These are phyloP conservation scores for Gymnopithys bicolor DNA, from an alignment of 2,797 vertebrate species.

Conservation along the genomic window DNA sequence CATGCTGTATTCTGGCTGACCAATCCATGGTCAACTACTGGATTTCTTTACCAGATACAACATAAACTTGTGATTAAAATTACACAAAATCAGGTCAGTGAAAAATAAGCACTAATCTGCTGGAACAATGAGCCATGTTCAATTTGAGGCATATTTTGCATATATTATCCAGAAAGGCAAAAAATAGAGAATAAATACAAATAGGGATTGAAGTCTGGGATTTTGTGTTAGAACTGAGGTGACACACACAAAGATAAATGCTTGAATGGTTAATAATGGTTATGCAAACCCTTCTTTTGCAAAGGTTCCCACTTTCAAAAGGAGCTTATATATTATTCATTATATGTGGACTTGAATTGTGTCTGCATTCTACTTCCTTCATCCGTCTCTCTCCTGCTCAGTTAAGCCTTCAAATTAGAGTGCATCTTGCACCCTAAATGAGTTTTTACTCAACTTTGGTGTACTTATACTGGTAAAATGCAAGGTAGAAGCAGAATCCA, in stretches of 20 bases:
- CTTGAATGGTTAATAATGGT: not conserved
- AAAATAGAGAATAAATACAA: not conserved
- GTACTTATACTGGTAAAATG: not conserved
- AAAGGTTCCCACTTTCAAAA: not conserved
- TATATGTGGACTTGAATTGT: not conserved
- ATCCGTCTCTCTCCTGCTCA: not conserved
- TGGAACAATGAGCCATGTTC: not conserved
- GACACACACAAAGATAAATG: not conserved
- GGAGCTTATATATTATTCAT: not conserved
- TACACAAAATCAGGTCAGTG: not conserved
- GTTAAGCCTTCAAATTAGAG: not conserved
- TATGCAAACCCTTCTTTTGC: not conserved
- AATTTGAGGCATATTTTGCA: not conserved
- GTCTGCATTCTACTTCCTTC: not conserved
- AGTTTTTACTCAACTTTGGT: not conserved
- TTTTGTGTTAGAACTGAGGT: not conserved
- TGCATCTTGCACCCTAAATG: not conserved
- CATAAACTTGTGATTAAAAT: not conserved
- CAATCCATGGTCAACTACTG: not conserved
- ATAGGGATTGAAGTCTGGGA: not conserved
- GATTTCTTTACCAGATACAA: constrained; percentile 57
- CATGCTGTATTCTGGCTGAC: not conserved
- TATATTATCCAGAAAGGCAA: not conserved
- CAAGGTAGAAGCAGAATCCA: not conserved
- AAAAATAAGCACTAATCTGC: not conserved